Base-by-base conservation (phyloP, 2,797 vertebrate species). In the Pangasius larnaudii region DNA sequence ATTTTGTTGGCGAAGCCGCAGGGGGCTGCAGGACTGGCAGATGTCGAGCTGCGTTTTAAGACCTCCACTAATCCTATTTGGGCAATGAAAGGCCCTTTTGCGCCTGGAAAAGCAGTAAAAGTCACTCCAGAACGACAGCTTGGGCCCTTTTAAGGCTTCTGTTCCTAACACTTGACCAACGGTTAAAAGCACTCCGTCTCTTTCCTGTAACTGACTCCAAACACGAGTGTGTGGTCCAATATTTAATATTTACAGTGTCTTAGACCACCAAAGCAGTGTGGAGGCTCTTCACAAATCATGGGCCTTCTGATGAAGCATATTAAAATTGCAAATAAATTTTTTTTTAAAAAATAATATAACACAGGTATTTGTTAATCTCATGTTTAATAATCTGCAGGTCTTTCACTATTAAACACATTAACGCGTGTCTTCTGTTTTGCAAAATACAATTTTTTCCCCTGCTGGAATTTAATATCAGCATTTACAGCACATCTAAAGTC, bases 31-130 rank as follows among this genome's bases (percentile, higher is more conserved):
- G 89, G 83, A 1, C 87, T 84, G 86, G 92, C 95, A 96, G 95
- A 96, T 96, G 95, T 94, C 91, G 91, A 88, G 42, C 88, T 89
- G 90, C 89, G 84, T 88, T 93, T 93, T 91, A 89, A 91, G 89
- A 91, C 86, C 86, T 89, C 59, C 87, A 87, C 81, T 78, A 91
- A 91, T 74, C 90, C 93, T 93, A 90, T 95, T 93, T 94, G 92
- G 90, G 90, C 93, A 89, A 93, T 95, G 94, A 95, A 95, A 94
- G 93, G 94, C 88, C 93, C 92, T 93, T 93, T 95, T 91, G 91
- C 90, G 87, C 53, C 86, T 77, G 63, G 49, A 84, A 86, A 78
- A 89, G 71, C 33, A 85, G 90, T 89, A 87, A 90, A 91, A 91
- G 81, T 91, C 79, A 59, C 89, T n/a, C 1, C 69, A 58, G 83